Percentiles rank a stretch among this genome's conserved stretches.
Evolutionary conservation across 2,113 vertebrate species (phyloP).

Genomic region (Ornithorhynchus anatinus): DNA sequence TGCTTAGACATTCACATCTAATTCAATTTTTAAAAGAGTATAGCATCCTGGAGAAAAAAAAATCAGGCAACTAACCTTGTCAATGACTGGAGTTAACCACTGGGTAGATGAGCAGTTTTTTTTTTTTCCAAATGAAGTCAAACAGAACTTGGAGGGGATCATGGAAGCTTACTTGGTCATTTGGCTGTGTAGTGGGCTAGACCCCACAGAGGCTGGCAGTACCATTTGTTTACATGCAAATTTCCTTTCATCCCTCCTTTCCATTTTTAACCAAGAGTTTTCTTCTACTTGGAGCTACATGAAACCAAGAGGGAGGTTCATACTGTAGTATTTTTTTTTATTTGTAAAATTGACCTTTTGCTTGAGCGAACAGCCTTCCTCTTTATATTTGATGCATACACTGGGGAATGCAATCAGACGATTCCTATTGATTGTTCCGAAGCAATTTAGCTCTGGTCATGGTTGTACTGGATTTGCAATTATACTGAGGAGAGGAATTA

Average conservation of each 20-base stretch:
- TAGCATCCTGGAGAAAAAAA: too few relatives aligned
- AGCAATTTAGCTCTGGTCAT: slow-evolving; percentile 80
- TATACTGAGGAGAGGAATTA: slow-evolving; percentile 77
- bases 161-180: too few relatives aligned
- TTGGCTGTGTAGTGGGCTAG: too few relatives aligned
- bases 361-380: slow-evolving; percentile 72
- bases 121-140: too few relatives aligned
- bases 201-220: too few relatives aligned
- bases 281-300: slow-evolving; percentile 38
- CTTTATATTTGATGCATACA: slow-evolving; percentile 69
- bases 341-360: slow-evolving; percentile 75
- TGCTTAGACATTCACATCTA: too few relatives aligned
- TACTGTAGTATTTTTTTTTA: slow-evolving; percentile 58
- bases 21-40: too few relatives aligned
- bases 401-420: slow-evolving; percentile 70
- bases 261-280: slow-evolving; percentile 21
- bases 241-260: slow-evolving; percentile 7
- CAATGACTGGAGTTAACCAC: too few relatives aligned
- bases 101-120: too few relatives aligned
- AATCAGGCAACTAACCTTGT: too few relatives aligned
- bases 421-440: slow-evolving; percentile 78
- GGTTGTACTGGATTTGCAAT: slow-evolving; percentile 81
- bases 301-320: slow-evolving; percentile 46
- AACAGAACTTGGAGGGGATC: too few relatives aligned
- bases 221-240: background rate